These are phyloP conservation scores for Melieria picta DNA, from an alignment of 2,888 invertebrate species.

Conservation along the genomic window DNA sequence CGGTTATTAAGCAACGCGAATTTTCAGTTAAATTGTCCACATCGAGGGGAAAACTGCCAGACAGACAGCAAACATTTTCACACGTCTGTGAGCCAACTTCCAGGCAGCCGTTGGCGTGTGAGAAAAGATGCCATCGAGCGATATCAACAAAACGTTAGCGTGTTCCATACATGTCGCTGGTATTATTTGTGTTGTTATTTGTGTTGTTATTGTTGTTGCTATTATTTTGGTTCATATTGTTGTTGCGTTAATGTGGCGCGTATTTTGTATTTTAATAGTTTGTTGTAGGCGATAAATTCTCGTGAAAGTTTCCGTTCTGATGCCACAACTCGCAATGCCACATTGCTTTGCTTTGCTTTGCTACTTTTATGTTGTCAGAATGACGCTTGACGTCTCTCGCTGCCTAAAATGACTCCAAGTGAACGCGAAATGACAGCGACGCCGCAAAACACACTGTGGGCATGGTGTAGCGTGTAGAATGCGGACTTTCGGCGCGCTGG, in stretches of 20 bases:
- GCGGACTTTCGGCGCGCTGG: neutral
- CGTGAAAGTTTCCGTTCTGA: neutral
- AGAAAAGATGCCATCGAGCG: neutral
- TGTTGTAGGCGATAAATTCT: constrained; percentile 32
- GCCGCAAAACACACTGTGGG: neutral
- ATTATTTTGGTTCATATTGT: neutral
- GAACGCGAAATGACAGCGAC: neutral
- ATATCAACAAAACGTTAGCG: neutral
- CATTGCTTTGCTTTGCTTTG: no score
- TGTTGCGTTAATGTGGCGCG: neutral
- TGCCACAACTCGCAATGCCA: no score
- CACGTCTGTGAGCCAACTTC: no score
- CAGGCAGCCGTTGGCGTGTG: neutral
- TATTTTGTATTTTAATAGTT: constrained; percentile 11
- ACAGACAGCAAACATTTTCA: no score
- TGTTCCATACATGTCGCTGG: neutral
- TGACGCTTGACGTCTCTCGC: neutral
- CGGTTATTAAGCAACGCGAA: no score
- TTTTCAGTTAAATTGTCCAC: no score
- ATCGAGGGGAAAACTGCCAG: no score
- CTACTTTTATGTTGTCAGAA: no score
- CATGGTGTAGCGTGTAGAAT: no score
- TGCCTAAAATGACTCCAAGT: neutral
- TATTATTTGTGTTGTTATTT: neutral
- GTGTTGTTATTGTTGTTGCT: neutral